Conservation (phyloP, 2,113 vertebrate species). For the Pygoscelis adeliae region DNA sequence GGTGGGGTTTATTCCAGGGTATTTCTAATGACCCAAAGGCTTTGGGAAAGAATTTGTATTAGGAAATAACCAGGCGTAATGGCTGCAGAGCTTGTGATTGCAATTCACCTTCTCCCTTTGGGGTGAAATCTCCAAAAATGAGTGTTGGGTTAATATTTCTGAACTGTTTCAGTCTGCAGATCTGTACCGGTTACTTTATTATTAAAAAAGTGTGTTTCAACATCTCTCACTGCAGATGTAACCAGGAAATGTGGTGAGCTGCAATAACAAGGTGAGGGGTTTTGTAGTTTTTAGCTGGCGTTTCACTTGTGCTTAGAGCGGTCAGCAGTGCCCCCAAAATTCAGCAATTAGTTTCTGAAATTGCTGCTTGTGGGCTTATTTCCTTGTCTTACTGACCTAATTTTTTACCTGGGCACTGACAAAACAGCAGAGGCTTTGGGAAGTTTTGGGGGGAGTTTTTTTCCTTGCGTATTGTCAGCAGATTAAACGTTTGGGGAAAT, state of each 20-base stretch:
- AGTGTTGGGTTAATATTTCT: neutral
- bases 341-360: too few relatives aligned
- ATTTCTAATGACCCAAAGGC: neutral
- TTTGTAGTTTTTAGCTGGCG: fast-evolving
- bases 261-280: neutral
- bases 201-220: neutral
- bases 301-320: neutral
- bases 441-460: neutral
- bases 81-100: neutral
- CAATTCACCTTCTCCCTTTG: neutral
- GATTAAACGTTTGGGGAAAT: neutral
- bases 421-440: neutral
- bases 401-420: neutral
- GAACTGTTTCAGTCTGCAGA: neutral
- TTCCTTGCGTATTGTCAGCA: neutral
- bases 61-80: neutral
- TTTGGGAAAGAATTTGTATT: neutral
- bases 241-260: neutral
- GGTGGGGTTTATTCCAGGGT: neutral
- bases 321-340: neutral
- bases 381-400: neutral
- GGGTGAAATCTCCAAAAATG: neutral
- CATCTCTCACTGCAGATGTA: neutral
- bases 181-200: neutral
- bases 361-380: neutral